Evolutionary conservation across 2,797 vertebrate genomes (phyloP), one percentile per base, ranked within the genome.

Genomic region (Gymnopithys bicolor): DNA sequence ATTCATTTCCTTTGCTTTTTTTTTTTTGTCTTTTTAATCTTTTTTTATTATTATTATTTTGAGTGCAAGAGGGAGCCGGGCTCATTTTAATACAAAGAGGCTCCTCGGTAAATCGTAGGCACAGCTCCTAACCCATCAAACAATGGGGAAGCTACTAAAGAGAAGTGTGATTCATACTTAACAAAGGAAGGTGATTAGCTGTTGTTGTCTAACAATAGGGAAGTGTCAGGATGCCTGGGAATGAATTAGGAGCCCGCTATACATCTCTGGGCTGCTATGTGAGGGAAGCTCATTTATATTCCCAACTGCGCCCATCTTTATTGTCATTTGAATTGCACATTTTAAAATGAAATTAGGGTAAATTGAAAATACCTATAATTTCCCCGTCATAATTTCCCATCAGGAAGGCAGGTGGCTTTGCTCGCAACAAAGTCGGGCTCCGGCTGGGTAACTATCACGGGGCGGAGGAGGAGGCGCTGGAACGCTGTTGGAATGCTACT

Each of bases 91-190:
- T 86, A 91, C 78, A 94, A 92, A 95, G 87, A 89, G 62, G 53
- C 79, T 94, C 70, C 90, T 90, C 95, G 45, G 59, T 84, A 94
- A 95, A 96, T 93, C 28, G 56, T 43, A 90, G 88, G 84, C 93
- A 84, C 51, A 77, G 90, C 92, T 71, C 62, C 93, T 92, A 84
- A 96, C 87, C 83, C 91, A 96, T 96, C 95, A 95, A 96, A 97
- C 96, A 96, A 97, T 93, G 85, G 93, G 95, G 93, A 94, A 92
- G 95, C 94, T 96, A 75, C 96, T 96, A 92, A 93, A 95, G 81
- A 93, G 89, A 85, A 96, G 89, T 74, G 70, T 80, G 81, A 96
- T 87, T 94, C 96, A 89, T 90, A 88, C 55, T 93, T 87, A 94
- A 94, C 91, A 90, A 96, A 89, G 37, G 93, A 93, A 96, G 89